Evolutionary conservation across 2,113 vertebrate genomes (phyloP).

Genomic region (Notothenia rossii): DNA sequence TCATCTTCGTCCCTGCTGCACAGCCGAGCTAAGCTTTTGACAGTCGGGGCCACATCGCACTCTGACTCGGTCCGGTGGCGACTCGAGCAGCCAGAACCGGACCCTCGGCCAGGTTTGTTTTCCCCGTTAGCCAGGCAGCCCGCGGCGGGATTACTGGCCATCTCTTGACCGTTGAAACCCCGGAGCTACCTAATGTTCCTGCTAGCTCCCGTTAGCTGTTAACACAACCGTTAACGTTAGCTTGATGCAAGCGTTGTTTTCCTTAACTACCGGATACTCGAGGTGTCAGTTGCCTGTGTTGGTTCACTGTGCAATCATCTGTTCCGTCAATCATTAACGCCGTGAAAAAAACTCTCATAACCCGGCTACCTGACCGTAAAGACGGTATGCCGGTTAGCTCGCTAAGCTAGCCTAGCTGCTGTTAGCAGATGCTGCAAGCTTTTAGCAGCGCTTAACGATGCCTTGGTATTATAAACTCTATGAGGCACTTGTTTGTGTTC

Average conservation of each 20-base stretch:
- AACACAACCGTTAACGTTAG: not conserved
- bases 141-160: slow-evolving; percentile 50
- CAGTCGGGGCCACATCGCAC: slow-evolving; percentile 32
- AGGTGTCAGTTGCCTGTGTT: not conserved
- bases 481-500: not conserved
- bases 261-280: not conserved
- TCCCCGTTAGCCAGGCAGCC: slow-evolving; percentile 39
- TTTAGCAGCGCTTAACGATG: not conserved
- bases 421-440: slow-evolving; percentile 43
- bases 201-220: slow-evolving; percentile 37
- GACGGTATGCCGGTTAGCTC: slow-evolving; percentile 31
- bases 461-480: not conserved
- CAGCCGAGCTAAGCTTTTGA: slow-evolving; percentile 64
- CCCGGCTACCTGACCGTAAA: not conserved
- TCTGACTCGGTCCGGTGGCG: slow-evolving; percentile 57
- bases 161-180: slow-evolving; percentile 19
- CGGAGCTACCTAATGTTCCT: not conserved
- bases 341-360: not conserved
- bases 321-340: slow-evolving; percentile 27
- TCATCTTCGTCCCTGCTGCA: slow-evolving; percentile 74
- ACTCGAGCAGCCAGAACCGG: slow-evolving; percentile 1
- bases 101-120: not conserved
- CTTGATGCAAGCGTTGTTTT: not conserved
- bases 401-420: slow-evolving; percentile 47
- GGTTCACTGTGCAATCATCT: slow-evolving; percentile 8